Percentiles rank a stretch among this genome's conserved stretches.
Evolutionary conservation across 37 sponge, comb jelly and placozoan species (phyloP).

Genomic region (Beroe forskalii): DNA sequence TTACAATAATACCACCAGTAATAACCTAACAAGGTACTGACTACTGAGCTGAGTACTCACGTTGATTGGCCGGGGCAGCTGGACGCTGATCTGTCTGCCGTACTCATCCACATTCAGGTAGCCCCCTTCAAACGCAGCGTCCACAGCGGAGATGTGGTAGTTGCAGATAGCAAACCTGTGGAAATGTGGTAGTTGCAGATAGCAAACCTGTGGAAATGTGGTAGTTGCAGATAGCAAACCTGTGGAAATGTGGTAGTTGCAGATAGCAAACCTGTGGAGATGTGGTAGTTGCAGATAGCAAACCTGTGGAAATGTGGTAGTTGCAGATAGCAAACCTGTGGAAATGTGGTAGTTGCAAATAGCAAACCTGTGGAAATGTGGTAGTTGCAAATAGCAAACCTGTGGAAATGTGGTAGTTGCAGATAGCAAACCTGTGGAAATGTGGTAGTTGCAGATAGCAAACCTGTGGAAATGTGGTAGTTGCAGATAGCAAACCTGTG

Average conservation of each 20-base stretch:
- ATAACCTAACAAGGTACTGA: too few species aligned
- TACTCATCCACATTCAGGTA: background rate
- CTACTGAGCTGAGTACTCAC: too few species aligned
- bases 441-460: too few species aligned
- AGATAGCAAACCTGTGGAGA: too few species aligned
- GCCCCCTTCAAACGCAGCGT: conserved; percentile 5
- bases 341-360: background rate
- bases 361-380: conserved; percentile 17
- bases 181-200: background rate
- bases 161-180: conserved; percentile 23
- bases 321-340: too few species aligned
- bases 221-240: conserved; percentile 17
- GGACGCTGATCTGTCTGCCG: background rate
- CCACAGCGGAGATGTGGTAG: background rate
- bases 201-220: background rate
- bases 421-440: conserved; percentile 21
- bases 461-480: background rate
- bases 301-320: too few species aligned
- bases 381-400: too few species aligned
- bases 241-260: too few species aligned
- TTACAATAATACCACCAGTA: too few species aligned
- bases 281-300: background rate
- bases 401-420: background rate
- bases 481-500: conserved; percentile 23
- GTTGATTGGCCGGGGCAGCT: background rate